These are phyloP conservation scores for Mesorhabditis belari DNA, from an alignment of 2,888 invertebrate genomes.

Conservation along the genomic window DNA sequence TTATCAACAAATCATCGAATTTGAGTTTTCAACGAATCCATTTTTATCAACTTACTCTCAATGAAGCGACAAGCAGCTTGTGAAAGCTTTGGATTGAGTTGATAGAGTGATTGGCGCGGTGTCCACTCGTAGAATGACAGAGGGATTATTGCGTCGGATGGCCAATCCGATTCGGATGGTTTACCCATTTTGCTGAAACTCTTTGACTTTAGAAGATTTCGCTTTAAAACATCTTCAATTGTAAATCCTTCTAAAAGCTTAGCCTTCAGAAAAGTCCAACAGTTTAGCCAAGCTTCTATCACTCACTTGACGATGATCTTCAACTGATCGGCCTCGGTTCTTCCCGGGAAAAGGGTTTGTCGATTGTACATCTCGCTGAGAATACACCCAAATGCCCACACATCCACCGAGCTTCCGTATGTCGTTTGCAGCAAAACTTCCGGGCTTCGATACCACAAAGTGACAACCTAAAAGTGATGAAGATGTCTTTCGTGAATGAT, in stretches of 20 bases:
- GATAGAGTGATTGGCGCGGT: neutral
- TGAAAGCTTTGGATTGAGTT: neutral
- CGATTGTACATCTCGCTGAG: conserved; percentile 73
- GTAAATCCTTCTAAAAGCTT: no score
- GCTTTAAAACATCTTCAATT: neutral
- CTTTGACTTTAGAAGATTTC: neutral
- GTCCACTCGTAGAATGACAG: neutral
- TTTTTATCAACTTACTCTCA: no score
- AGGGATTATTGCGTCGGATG: neutral
- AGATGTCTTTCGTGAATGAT: neutral
- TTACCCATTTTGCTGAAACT: neutral
- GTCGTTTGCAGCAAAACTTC: conserved; percentile 81
- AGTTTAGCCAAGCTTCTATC: neutral
- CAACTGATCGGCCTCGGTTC: conserved; percentile 83
- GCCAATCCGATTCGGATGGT: neutral
- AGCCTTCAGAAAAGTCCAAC: no score
- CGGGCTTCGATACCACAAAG: conserved; percentile 89
- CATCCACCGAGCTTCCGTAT: conserved; percentile 87
- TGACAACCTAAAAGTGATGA: conserved; percentile 71
- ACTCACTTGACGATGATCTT: conserved; percentile 72
- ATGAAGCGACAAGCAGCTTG: neutral
- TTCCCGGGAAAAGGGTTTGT: conserved; percentile 75
- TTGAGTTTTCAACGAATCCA: no score
- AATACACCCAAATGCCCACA: conserved; percentile 94
- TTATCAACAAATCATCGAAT: no score